phyloP scores from a whole-genome alignment of 2,888 invertebrate genomes.

The Rhimphoctona megacephalus region DNA sequence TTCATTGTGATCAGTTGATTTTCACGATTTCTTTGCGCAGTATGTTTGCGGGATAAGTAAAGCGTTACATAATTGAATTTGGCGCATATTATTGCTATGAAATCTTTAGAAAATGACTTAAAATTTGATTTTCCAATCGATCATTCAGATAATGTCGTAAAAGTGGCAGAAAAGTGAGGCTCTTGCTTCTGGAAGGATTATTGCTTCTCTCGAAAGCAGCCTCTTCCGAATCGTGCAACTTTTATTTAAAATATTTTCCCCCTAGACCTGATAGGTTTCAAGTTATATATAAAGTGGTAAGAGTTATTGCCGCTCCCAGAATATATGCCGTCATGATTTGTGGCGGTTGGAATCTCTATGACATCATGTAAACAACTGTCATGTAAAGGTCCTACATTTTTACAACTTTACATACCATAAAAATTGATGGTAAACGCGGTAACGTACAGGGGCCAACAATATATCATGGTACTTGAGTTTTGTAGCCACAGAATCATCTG shows the following conservation, averaged over 20 bases:
- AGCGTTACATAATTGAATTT: no score
- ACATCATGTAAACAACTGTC: not conserved
- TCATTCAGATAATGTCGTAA: not conserved
- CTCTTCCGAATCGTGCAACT: not conserved
- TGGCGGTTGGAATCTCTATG: not conserved
- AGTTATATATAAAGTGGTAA: not conserved
- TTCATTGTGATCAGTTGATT: no score
- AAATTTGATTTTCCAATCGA: not conserved
- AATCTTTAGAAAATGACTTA: not conserved
- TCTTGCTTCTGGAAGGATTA: not conserved
- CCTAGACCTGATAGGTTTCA: no score
- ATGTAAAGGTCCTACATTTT: not conserved
- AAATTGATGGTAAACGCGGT: not conserved
- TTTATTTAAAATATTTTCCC: not conserved
- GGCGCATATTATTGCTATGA: no score
- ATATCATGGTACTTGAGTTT: conserved; percentile 5
- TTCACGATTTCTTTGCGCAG: no score
- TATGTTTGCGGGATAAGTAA: no score
- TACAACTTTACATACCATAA: not conserved
- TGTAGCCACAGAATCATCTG: not conserved
- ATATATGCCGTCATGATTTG: not conserved
- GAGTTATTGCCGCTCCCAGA: not conserved
- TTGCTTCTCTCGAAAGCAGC: not conserved
- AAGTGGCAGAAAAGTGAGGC: not conserved
- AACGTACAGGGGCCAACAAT: not conserved